Base-by-base conservation (phyloP, 2,888 invertebrate genomes). In the Diogma glabrata region DNA sequence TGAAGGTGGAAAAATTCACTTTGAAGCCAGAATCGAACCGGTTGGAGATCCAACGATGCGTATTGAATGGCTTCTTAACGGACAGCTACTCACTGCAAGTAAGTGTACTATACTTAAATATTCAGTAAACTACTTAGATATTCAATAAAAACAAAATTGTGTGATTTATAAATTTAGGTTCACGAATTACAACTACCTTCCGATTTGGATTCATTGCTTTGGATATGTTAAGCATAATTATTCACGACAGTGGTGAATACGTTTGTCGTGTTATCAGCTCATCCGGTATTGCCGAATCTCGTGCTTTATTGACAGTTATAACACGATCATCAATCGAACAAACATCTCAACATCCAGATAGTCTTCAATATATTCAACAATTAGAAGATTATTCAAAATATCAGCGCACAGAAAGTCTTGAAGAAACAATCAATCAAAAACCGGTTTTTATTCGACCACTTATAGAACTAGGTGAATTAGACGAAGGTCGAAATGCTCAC, bases 161-260 rank as follows among this genome's bases (percentile, higher is more conserved):
- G 23, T 26, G 22, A n/a, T 26, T 5, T 49, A 17, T 38, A 47
- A 47, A 59, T 60, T 17, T 61, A 94, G 96, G 95, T 75, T 94
- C 95, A 58, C 83, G 97, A 65, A 89, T 90, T 67, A 93, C 92
- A 64, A 87, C 91, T 57, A 84, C 92, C 64, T 92, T 95, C 75
- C 89, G 95, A 67, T 97, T 99, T 73, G 97, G 99, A 61, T 97
- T 93, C 67, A 94, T 97, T 63, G 89, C 94, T 59, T 77, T 95
- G 60, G 93, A 94, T 67, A 78, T 95, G 65, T 79, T 94, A 60
- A 87, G 88, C 72, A 79, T 92, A 53, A 83, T 87, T 58, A 73
- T 81, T 56, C 83, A 86, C 64, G 95, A 96, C 65, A 83, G 84
- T 61, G 96, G 92, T 53, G 90, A 91, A 71, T 93, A 92, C 64